Evolutionary conservation across 2,888 invertebrate species (phyloP).

Genomic region (Halictus quadricinctus): DNA sequence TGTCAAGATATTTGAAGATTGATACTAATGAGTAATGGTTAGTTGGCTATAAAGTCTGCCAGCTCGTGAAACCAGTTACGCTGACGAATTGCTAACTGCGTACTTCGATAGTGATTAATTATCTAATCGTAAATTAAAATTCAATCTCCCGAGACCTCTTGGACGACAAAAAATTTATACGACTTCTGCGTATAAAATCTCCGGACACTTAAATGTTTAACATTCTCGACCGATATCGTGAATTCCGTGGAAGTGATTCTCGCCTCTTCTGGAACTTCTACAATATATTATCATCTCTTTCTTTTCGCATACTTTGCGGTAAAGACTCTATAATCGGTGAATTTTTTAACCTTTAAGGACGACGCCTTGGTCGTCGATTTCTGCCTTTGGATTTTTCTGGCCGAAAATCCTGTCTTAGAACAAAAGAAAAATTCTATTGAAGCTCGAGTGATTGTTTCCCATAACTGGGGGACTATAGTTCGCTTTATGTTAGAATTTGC

Average conservation of each 20-base stretch:
- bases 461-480: not conserved
- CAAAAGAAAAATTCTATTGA: not conserved
- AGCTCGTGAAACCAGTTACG: not conserved
- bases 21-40: slow-evolving; percentile 2
- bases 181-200: not conserved
- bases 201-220: not conserved
- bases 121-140: slow-evolving; percentile 2
- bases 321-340: not conserved
- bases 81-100: not conserved
- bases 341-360: not conserved
- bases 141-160: not conserved
- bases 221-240: not conserved
- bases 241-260: not conserved
- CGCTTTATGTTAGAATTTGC: not conserved
- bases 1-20: slow-evolving; percentile 2
- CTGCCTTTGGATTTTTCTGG: no score
- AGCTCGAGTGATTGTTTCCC: not conserved
- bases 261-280: not conserved
- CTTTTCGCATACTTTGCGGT: not conserved
- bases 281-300: not conserved
- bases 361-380: not conserved
- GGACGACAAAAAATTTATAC: not conserved
- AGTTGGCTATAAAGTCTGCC: not conserved
- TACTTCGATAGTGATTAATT: not conserved
- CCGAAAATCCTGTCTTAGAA: no score